Evolutionary conservation across 1,140 invertebrate genomes (phyloP).

Genomic region (Leucophenga varia): DNA sequence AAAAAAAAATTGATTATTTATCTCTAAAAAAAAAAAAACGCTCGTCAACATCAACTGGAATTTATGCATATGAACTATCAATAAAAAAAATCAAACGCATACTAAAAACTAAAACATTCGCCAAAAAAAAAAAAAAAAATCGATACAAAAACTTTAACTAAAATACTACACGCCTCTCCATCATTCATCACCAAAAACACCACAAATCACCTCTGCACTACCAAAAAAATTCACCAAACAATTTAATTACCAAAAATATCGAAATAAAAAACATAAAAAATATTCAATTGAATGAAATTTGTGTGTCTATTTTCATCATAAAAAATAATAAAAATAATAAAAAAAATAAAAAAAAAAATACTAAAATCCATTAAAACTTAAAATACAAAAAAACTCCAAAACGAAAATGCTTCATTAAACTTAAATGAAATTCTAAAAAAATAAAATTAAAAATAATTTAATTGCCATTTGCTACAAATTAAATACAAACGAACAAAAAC

Average conservation of each 20-base stretch:
- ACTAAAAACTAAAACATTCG: conserved; percentile 7
- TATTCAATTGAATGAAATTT: too few relatives aligned
- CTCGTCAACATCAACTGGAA: conserved; percentile 36
- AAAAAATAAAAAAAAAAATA: too few relatives aligned
- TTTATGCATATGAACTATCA: conserved; percentile 17
- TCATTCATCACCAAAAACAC: too few relatives aligned
- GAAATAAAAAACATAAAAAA: too few relatives aligned
- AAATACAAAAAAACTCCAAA: conserved; percentile 26
- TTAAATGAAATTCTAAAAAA: conserved; percentile 26
- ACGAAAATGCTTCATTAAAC: conserved; percentile 21
- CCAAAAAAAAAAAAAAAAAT: conserved; percentile 8
- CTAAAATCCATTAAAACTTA: conserved; percentile 12
- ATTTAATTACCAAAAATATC: too few relatives aligned
- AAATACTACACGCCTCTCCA: not conserved
- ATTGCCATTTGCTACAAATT: conserved; percentile 18
- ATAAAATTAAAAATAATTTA: conserved; percentile 19
- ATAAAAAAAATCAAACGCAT: conserved; percentile 11
- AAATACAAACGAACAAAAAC: conserved; percentile 21
- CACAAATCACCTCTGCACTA: too few relatives aligned
- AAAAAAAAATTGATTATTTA: conserved; percentile 26
- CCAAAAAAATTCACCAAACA: too few relatives aligned
- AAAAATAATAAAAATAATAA: too few relatives aligned
- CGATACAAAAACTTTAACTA: not conserved
- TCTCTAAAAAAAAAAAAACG: conserved; percentile 22
- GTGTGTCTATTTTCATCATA: too few relatives aligned